Evolutionary conservation across 1,140 invertebrate species (phyloP).

Genomic region (Zaprionus davidi): DNA sequence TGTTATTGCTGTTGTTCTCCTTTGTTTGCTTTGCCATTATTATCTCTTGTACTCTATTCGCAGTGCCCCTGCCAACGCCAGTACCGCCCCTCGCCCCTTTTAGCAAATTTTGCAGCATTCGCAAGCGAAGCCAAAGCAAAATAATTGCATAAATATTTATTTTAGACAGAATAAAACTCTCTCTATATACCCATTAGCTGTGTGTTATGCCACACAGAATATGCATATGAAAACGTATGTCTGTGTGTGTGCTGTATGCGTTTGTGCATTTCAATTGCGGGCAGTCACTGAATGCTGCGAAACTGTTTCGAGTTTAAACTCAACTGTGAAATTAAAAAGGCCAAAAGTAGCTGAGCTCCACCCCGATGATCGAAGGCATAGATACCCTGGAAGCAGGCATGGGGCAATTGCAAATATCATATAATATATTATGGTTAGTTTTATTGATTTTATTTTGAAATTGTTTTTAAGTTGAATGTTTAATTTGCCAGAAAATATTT

Average conservation of each 20-base stretch:
- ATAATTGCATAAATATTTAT: conserved; percentile 38
- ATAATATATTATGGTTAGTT: too few species aligned
- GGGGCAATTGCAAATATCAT: too few species aligned
- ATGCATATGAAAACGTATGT: neutral
- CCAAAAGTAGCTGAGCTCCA: conserved; percentile 33
- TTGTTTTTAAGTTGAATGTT: too few species aligned
- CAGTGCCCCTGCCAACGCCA: neutral
- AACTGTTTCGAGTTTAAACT: conserved; percentile 49
- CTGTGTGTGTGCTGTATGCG: neutral
- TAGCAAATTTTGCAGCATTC: conserved; percentile 22
- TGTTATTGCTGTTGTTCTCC: neutral
- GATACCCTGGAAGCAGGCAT: conserved; percentile 15
- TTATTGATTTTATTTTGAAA: too few species aligned
- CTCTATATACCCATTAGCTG: conserved; percentile 3
- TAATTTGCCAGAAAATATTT: too few species aligned
- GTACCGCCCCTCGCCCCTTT: neutral
- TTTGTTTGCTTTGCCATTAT: conserved; percentile 37
- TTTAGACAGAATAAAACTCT: conserved; percentile 19
- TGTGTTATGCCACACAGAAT: neutral
- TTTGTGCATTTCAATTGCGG: conserved; percentile 45
- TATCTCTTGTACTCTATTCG: conserved; percentile 27
- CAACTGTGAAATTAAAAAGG: conserved; percentile 78
- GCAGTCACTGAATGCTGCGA: conserved; percentile 19
- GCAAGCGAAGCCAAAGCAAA: conserved; percentile 21
- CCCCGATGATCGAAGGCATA: neutral